A percentile compares a stretch with the other conserved stretches of the same genome.
These are phyloP conservation scores for Microcebus tavaratra DNA, from an alignment of 2,113 vertebrate genomes.

Conservation along the genomic window DNA sequence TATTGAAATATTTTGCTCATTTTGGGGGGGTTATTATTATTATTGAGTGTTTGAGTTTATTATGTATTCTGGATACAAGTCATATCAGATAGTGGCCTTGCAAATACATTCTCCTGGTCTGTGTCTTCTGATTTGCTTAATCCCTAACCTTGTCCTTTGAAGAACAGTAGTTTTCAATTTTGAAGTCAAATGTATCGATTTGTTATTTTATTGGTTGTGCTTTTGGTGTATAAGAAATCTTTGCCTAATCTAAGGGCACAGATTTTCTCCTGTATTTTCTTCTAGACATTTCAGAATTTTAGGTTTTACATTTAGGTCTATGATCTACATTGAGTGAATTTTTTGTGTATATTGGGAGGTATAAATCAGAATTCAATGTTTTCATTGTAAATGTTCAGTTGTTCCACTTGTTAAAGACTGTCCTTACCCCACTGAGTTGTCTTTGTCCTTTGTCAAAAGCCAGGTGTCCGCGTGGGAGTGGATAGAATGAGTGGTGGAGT, in stretches of 20 bases:
- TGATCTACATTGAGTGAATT: background rate
- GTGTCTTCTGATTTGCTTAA: background rate
- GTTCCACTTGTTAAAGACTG: background rate
- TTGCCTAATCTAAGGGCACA: background rate
- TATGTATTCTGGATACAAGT: background rate
- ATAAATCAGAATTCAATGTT: background rate
- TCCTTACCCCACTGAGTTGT: background rate
- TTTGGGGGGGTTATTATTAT: background rate
- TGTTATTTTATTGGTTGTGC: background rate
- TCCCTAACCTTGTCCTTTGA: background rate
- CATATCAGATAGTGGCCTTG: background rate
- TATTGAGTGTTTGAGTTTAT: background rate
- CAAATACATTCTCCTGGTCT: background rate
- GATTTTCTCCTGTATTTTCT: background rate
- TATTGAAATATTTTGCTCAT: background rate
- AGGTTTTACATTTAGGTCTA: background rate
- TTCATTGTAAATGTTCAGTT: background rate
- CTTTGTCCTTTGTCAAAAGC: background rate
- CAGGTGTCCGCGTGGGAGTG: background rate
- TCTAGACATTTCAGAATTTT: background rate
- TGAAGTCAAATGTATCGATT: background rate
- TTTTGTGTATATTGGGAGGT: background rate
- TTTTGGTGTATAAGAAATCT: background rate
- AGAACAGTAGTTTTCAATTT: background rate
- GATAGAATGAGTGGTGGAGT: background rate